Evolutionary conservation across 2,113 vertebrate species (phyloP).

Genomic region (Patagioenas fasciata): DNA sequence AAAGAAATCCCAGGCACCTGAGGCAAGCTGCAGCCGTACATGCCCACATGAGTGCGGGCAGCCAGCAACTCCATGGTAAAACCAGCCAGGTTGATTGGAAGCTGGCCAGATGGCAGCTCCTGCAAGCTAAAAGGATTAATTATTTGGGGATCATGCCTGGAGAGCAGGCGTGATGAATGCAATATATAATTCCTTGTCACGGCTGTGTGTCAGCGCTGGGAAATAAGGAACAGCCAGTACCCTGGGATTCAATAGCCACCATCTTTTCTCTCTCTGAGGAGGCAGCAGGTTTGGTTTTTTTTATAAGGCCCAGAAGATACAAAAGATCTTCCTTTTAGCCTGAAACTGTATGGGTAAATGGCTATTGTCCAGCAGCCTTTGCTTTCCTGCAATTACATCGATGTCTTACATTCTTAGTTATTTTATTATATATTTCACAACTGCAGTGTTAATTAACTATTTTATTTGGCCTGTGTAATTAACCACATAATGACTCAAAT

Average conservation of each 20-base stretch:
- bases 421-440: neutral
- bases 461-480: neutral
- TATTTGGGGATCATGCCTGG: slow-evolving; percentile 64
- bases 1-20: slow-evolving; percentile 19
- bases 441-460: neutral
- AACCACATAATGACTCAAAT: neutral
- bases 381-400: neutral
- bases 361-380: neutral
- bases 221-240: slow-evolving; percentile 42
- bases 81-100: slow-evolving; percentile 52
- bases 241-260: neutral
- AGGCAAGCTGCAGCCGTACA: slow-evolving; percentile 7
- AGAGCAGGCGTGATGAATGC: slow-evolving; percentile 54
- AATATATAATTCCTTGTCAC: slow-evolving; percentile 57
- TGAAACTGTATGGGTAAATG: neutral
- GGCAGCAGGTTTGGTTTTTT: neutral
- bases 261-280: neutral
- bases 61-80: neutral
- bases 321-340: neutral
- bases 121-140: slow-evolving; percentile 66
- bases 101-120: slow-evolving; percentile 61
- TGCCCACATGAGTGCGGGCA: neutral
- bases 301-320: neutral
- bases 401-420: neutral
- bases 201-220: slow-evolving; percentile 17